Evolutionary conservation across 2,888 invertebrate species (phyloP), one percentile per base, ranked within the genome.

Genomic region (Melangyna quadrimaculata): DNA sequence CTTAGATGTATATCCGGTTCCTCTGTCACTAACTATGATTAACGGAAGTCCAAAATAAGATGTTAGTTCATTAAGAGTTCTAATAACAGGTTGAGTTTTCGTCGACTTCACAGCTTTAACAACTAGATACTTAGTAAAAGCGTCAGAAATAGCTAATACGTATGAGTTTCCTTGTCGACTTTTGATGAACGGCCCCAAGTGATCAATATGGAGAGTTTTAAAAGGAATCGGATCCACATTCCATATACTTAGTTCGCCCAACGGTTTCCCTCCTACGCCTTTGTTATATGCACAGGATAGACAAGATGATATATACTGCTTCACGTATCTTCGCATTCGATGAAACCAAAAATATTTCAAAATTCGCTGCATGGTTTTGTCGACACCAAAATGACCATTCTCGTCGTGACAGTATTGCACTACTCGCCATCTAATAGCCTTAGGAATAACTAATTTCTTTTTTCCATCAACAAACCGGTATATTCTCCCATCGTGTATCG

Each of bases 21-120:
- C 88, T 27, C 88, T 69, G 78, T 89, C 88, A 3, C 87, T 87
- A 14, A 90, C 86, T 1, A 90, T 80, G n/a, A 87, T 61, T 24
- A 61, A 63, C 9, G 89, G n/a, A n/a, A n/a, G n/a, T n/a, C n/a
- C n/a, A n/a, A n/a, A n/a, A n/a, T n/a, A 87, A 10, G 70, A 32
- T 0, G 73, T 73, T 1, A 87, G 9, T n/a, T 88, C 84, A 51
- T 79, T 82, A 9, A 87, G 17, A 0, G 71, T 24, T 9, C 69
- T 40, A 8, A 88, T 19, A n/a, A 88, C 87, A 0, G 75, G 71
- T 7, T 51, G 37, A 12, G 80, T 87, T 63, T 78, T 87, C 3
- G 80, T 83, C n/a, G 32, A 87, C 7, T 63, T 74, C 10, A 88
- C 86, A 1, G 88, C 37, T 59, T 81, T 87, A 2, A 87, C 51